Base-by-base conservation (phyloP, 1,140 invertebrate genomes). In the Anagrus nilaparvatae region DNA sequence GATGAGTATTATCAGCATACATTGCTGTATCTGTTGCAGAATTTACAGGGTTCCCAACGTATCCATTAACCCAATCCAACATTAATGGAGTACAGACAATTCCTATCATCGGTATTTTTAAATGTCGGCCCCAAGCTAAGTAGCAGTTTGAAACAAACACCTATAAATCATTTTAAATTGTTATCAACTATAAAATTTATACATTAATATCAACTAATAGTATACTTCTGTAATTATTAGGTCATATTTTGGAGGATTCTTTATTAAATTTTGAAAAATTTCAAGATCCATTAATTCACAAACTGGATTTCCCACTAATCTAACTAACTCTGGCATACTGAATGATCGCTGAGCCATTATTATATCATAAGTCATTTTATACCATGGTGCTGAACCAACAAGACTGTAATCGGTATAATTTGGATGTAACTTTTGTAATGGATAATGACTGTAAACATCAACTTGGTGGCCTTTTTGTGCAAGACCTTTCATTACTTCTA, bases 61-160 rank as follows among this genome's bases (percentile, higher is more conserved):
- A 7, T 8, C 14, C 14, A 5, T 9, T 14, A 8, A 9, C 14
- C 6, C 5, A 30, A 30, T 30, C 29, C n/a, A n/a, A 8, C 14
- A n/a, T 30, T 30, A n/a, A 30, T 5, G 14, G n/a, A 30, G n/a
- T n/a, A n/a, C n/a, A n/a, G n/a, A n/a, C n/a, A 0, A 79, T 45
- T 0, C 67, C 75, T 5, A 79, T 63, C n/a, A 76, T 63, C 3
- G 78, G 77, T 4, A 72, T 63, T 21, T 73, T 69, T 32, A 78
- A 71, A 46, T 67, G 65, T 44, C 66, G 65, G 1, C 75, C 69
- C 29, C 78, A 66, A 0, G 71, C 75, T 5, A 73, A 46, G 35
- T 67, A 72, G 47, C 73, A 76, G 4, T 61, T 47, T 1, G 55
- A 10, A 1, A 43, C 16, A 24, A 65, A 64, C 1, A 56, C 0